Base-by-base conservation (phyloP, 2,113 vertebrate species). In the Bothrops jararaca region DNA sequence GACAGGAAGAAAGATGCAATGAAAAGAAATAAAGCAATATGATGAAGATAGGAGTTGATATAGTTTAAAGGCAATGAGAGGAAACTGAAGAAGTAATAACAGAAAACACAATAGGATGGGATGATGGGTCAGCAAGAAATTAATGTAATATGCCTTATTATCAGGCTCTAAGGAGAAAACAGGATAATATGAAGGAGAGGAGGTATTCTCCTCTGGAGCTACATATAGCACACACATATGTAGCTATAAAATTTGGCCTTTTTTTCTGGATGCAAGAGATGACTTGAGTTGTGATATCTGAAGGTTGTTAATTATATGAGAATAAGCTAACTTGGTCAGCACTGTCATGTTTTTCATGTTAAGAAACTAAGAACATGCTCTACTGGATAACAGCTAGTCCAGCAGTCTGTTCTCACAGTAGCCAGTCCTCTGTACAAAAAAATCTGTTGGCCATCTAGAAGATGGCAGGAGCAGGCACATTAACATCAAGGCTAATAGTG, bases 21-120 rank as follows among this genome's bases (percentile, higher is more conserved):
- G 57, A 96, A 96, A 94, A 85, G 86, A 95, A 93, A 54, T 91
- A 96, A 96, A 96, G 89, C 86, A 94, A 53, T 93, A 91, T 53
- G 90, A 95, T 92, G 91, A 94, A 95, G 92, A 94, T 85, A 58
- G 96, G 95, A 95, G 93, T 94, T 95, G 90, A 93, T 91, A 60
- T 29, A 92, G 88, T 86, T 93, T 91, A 94, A 94, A 91, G 85
- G 91, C 11, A 42, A 93, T 0, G 0, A 93, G 89, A 85, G 91
- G 94, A 93, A 94, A 94, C 22, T 20, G 23, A 86, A 5, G 69
- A 93, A 87, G 90, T 92, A 95, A 93, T 90, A 87, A 86, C 29
- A 12, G 89, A 24, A 95, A 95, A 69, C 86, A 54, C 86, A 92
- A 94, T 64, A 91, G 88, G 54, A 92, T 91, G 95, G 92, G 91